Evolutionary conservation across 2,113 vertebrate genomes (phyloP).

Genomic region (Lepus europaeus): DNA sequence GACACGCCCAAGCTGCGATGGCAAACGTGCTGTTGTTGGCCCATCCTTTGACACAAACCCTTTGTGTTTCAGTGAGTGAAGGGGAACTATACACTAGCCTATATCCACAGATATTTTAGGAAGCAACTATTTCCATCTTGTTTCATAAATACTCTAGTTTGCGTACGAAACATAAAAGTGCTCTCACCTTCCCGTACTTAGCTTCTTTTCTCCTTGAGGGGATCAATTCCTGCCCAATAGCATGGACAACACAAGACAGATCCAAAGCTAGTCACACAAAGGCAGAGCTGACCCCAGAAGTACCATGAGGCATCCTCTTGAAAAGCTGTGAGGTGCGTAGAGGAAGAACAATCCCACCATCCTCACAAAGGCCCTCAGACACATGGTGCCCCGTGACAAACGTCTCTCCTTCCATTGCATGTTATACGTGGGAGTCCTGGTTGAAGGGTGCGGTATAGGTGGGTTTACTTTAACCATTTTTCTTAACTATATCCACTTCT

Average conservation of each 20-base stretch:
- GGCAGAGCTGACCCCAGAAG: not conserved
- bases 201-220: not conserved
- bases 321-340: not conserved
- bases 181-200: not conserved
- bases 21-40: not conserved
- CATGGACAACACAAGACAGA: not conserved
- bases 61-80: constrained; percentile 39
- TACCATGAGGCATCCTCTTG: not conserved
- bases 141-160: constrained; percentile 1
- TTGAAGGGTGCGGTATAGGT: not conserved
- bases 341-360: not conserved
- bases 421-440: not conserved
- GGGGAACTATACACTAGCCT: constrained; percentile 16
- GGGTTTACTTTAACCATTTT: not conserved
- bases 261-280: not conserved
- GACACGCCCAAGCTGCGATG: not conserved
- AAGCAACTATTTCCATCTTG: not conserved
- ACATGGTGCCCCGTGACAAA: not conserved
- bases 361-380: not conserved
- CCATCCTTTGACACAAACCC: not conserved
- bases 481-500: constrained; percentile 6
- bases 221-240: not conserved
- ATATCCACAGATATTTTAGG: not conserved
- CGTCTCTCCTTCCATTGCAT: not conserved
- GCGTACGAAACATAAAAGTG: constrained; percentile 31